Base-by-base conservation (phyloP, 37 sponge, comb jelly and placozoan genomes). In the Chondrilla cf. caribensis region DNA sequence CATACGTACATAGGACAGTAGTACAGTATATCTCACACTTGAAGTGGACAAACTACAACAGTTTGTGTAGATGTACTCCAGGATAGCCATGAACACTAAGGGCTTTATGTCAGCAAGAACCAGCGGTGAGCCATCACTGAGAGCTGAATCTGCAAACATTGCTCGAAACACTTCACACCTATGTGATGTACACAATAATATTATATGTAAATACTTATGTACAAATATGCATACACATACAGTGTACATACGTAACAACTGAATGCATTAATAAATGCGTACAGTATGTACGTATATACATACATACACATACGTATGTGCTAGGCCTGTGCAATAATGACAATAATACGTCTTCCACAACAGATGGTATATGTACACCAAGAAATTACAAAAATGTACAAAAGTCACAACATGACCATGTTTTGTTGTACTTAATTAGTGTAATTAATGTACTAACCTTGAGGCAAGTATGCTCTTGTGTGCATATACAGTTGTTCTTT, bases 41-140 rank as follows among this genome's bases (percentile, higher is more conserved):
- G 89, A 86, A 19, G 86, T 71, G 25, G 88, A 92, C 21, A 95
- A 85, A 44, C 84, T 90, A 58, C 89, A 92, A 79, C 95, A 91
- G 87, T 98, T 98, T 40, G 99, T 94, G 82, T 98, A 98, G 60
- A 98, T 90, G 79, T 90, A 98, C 81, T 98, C 99, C 71, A 98
- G 78, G 17, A 98, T 81, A 29, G 95, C 90, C 26, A 93, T 82
- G 81, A 98, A 98, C 2, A 90, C 85, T 32, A 58, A 58, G 0
- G 99, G 99, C 72, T 88, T 87, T 37, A 94, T 85, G 31, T 98
- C 99, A 15, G 99, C 93, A n/a, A 98, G 91, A 35, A 98, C 88
- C 29, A 93, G 71, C 17, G 97, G 93, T 26, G 86, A 55, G 42
- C 84, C 84, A 4, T 84, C 88, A 38, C 71, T 65, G 17, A 54